Evolutionary conservation across 2,797 vertebrate species (phyloP).

Genomic region (Columba guinea): DNA sequence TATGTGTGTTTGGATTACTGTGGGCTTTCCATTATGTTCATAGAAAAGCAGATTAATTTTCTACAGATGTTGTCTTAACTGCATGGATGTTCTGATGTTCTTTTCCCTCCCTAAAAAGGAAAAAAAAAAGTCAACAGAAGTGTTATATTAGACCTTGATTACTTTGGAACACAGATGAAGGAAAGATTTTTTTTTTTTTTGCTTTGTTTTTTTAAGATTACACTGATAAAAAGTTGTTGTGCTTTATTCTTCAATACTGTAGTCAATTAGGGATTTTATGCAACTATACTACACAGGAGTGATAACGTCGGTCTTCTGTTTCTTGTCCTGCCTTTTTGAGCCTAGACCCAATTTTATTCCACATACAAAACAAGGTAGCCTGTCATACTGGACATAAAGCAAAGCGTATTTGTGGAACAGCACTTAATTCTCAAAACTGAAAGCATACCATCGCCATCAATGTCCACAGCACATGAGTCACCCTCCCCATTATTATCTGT

Average conservation of each 20-base stretch:
- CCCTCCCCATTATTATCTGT: conserved; percentile 95
- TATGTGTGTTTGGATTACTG: not conserved
- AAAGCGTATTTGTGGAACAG: not conserved
- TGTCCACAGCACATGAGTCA: conserved; percentile 93
- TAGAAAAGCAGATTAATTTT: not conserved
- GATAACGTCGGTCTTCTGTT: not conserved
- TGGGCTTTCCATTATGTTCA: not conserved
- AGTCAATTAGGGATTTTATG: not conserved
- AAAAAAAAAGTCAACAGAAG: not conserved
- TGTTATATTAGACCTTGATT: not conserved
- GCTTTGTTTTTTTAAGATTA: not conserved
- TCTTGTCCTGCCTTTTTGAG: not conserved
- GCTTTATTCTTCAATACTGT: not conserved
- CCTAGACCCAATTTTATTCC: not conserved
- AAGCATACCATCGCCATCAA: conserved; percentile 96
- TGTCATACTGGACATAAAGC: not conserved
- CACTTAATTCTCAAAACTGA: not conserved
- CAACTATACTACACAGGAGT: not conserved
- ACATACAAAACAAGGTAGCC: not conserved
- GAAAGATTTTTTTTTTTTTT: not conserved
- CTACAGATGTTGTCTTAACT: not conserved
- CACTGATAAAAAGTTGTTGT: not conserved
- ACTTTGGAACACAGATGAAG: not conserved
- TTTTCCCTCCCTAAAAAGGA: not conserved
- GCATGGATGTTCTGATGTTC: not conserved